A percentile compares a stretch with the other conserved stretches of the same genome.
Conservation (phyloP, 35 echinoderm and acorn worm species). For the Apostichopus parvimensis region DNA sequence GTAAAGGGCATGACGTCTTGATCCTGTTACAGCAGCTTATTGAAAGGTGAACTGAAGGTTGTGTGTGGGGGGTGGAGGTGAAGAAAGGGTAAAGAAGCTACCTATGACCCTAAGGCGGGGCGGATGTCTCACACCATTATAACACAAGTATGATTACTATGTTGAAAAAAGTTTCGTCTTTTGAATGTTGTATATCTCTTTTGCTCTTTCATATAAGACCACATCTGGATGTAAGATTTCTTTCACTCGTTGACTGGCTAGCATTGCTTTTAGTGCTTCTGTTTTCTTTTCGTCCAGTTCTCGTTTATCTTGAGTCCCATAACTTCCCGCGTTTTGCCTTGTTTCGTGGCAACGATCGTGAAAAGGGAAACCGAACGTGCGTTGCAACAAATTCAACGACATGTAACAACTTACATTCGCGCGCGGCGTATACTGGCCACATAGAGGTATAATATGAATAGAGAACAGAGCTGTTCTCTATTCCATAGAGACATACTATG, state of each 20-base stretch:
- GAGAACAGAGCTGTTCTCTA: too few relatives aligned
- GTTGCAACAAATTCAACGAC: conserved; percentile 13
- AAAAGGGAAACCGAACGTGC: conserved; percentile 17
- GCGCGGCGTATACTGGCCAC: too few relatives aligned
- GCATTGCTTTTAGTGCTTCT: not conserved
- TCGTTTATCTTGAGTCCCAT: conserved; percentile 3
- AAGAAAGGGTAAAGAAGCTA: too few relatives aligned
- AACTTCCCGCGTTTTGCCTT: conserved; percentile 17
- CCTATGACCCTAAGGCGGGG: too few relatives aligned
- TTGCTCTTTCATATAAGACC: conserved; percentile 23
- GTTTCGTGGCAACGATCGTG: conserved; percentile 25
- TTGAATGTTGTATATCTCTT: conserved; percentile 23
- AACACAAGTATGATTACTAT: not conserved
- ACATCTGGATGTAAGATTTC: conserved; percentile 42
- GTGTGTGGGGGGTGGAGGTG: too few relatives aligned
- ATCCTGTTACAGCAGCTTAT: too few relatives aligned
- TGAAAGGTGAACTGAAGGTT: too few relatives aligned
- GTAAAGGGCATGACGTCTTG: too few relatives aligned
- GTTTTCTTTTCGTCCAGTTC: not conserved
- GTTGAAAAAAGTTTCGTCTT: not conserved
- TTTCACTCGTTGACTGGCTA: not conserved
- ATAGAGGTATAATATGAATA: too few relatives aligned
- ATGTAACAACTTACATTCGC: too few relatives aligned
- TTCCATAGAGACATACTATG: too few relatives aligned
- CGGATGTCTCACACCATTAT: too few relatives aligned